These are phyloP conservation scores for Microplitis demolitor DNA, from an alignment of 1,140 invertebrate genomes.

Conservation along the genomic window DNA sequence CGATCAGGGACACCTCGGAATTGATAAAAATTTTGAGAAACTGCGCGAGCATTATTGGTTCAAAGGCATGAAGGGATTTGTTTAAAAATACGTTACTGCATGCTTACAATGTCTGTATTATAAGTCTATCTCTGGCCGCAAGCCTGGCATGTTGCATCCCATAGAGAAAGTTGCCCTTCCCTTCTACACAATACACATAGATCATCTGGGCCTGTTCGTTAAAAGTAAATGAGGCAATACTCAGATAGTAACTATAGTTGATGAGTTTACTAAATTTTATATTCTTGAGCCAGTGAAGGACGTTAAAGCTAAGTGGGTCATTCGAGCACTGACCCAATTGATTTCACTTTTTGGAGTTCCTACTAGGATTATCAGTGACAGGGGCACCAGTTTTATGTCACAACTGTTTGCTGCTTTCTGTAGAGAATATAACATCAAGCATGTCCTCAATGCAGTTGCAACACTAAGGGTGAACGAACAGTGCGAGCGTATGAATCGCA, in stretches of 20 bases:
- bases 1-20: no score
- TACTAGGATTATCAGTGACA: constrained; percentile 39
- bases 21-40: no score
- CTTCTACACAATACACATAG: constrained; percentile 46
- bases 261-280: constrained; percentile 43
- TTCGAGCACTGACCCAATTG: constrained; percentile 27
- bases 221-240: constrained; percentile 31
- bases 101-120: no score
- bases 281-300: constrained; percentile 40
- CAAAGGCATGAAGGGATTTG: no score
- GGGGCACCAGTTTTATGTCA: constrained; percentile 43
- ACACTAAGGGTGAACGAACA: constrained; percentile 42
- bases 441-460: constrained; percentile 41
- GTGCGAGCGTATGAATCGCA: background rate
- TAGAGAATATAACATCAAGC: constrained; percentile 41
- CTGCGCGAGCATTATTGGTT: no score
- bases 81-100: no score
- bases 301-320: constrained; percentile 28
- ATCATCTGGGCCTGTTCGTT: constrained; percentile 40
- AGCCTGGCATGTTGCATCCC: no score
- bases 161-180: no score
- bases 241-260: constrained; percentile 29
- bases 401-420: constrained; percentile 38
- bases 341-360: constrained; percentile 33
- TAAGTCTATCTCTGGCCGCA: no score